Evolutionary conservation across 2,113 vertebrate species (phyloP), one percentile per base, ranked within the genome.

Genomic region (Stigmatopora argus): DNA sequence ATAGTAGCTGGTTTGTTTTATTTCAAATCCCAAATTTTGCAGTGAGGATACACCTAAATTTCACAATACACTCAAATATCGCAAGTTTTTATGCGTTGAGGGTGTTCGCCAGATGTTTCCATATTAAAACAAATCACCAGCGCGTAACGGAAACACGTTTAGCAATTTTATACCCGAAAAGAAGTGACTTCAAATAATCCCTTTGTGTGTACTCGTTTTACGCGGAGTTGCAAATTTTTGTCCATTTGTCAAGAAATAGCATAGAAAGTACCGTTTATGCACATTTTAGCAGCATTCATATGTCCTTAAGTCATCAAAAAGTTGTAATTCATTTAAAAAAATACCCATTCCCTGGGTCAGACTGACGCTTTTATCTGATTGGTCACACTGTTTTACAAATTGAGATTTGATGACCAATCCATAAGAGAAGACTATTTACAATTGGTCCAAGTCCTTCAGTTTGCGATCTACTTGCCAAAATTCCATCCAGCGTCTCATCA

Each of bases 211-310:
- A 48, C 3, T 2, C 46, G 15, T 18, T 53, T 53, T 53, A 48
- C 5, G 51, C 9, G 19, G 19, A 21, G n/a, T 51, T 19, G n/a
- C 49, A 3, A 2, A 10, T 52, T 52, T 52, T 52, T 46, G 4
- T 15, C 14, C 19, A 19, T 38, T 19, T 19, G 17, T 41, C 57
- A 58, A 53, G 19, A 52, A 52, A n/a, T 2, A 34, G 15, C 26
- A 59, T n/a, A 55, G 8, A 21, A 60, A 75, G 79, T 81, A 81
- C 75, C 70, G 34, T 65, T 14, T 60, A 47, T n/a, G 58, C 65
- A 60, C 72, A 62, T 67, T 67, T 78, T 60, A 69, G 74, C 74
- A 71, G 71, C 41, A 17, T 31, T 21, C 17, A 19, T 18, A 19
- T 13, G 23, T 53, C n/a, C 9, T 44, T 23, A 12, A 53, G 12